Evolutionary conservation across 1,140 invertebrate species (phyloP).

Genomic region (Nixonia krombeini): DNA sequence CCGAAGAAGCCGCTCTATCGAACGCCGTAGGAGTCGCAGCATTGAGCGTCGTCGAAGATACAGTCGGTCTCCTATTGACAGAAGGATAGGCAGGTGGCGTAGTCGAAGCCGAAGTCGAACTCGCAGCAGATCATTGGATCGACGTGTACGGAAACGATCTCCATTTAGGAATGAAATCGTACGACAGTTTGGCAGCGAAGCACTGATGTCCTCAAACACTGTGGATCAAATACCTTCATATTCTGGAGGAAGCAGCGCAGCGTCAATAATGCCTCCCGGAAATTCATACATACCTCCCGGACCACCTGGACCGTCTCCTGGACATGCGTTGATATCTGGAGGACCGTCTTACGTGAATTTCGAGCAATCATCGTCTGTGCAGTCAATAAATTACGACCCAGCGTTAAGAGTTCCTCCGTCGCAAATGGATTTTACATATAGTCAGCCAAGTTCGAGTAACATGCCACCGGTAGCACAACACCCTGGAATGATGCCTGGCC

Average conservation of each 20-base stretch:
- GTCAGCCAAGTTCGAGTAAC: conserved; percentile 44
- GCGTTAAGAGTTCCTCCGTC: conserved; percentile 29
- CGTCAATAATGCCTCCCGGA: neutral
- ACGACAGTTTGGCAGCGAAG: conserved; percentile 57
- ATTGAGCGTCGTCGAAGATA: conserved; percentile 58
- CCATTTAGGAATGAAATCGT: conserved; percentile 67
- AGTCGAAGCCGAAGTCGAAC: too few species aligned
- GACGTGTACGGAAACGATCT: conserved; percentile 60
- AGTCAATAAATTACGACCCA: conserved; percentile 55
- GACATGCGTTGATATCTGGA: conserved; percentile 16
- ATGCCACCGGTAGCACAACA: conserved; percentile 7
- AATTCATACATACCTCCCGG: neutral
- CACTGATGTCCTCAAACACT: neutral
- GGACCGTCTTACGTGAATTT: conserved; percentile 54
- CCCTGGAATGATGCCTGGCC: conserved; percentile 26
- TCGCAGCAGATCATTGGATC: conserved; percentile 53
- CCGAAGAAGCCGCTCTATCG: conserved; percentile 62
- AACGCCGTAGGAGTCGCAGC: conserved; percentile 61
- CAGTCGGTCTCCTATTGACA: conserved; percentile 53
- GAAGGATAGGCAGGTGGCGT: conserved; percentile 55
- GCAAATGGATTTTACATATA: conserved; percentile 56
- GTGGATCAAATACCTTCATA: too few species aligned
- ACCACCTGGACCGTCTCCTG: conserved; percentile 18
- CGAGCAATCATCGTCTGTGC: conserved; percentile 38
- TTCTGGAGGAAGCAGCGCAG: neutral